phyloP scores from a whole-genome alignment of 2,888 invertebrate genomes.

The Chesias legatella region DNA sequence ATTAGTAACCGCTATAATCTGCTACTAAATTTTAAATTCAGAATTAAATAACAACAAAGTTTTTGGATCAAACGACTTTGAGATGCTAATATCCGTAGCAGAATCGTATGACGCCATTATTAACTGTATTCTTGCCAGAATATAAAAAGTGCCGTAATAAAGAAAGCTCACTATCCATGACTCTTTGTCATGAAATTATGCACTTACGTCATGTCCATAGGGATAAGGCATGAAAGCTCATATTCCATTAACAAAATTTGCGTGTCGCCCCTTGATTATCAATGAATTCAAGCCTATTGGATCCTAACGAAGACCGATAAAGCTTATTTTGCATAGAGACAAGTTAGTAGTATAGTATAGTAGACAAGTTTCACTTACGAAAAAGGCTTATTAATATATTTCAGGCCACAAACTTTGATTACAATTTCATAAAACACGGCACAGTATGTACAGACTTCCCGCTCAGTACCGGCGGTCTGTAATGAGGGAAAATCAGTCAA shows the following conservation, averaged over 20 bases:
- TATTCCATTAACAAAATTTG: too few relatives aligned
- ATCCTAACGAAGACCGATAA: too few relatives aligned
- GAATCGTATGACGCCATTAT: constrained; percentile 40
- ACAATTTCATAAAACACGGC: constrained; percentile 71
- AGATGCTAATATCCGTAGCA: constrained; percentile 33
- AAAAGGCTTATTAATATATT: constrained; percentile 59
- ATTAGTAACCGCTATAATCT: constrained; percentile 22
- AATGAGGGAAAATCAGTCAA: too few relatives aligned
- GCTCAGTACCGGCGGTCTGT: constrained; percentile 3
- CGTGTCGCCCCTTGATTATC: too few relatives aligned
- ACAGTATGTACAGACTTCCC: constrained; percentile 53
- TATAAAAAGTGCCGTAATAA: constrained; percentile 16
- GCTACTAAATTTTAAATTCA: constrained; percentile 26
- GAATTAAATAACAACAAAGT: constrained; percentile 30
- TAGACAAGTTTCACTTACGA: too few relatives aligned
- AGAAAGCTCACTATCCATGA: too few relatives aligned
- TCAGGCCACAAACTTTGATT: constrained; percentile 71
- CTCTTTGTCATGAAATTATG: too few relatives aligned
- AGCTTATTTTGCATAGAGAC: too few relatives aligned
- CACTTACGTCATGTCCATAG: too few relatives aligned
- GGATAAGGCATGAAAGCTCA: too few relatives aligned
- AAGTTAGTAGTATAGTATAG: too few relatives aligned
- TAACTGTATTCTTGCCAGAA: constrained; percentile 40
- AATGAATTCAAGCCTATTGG: too few relatives aligned
- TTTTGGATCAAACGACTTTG: constrained; percentile 30